Evolutionary conservation across 2,797 vertebrate species (phyloP).

Genomic region (Yasuhikotakia modesta): DNA sequence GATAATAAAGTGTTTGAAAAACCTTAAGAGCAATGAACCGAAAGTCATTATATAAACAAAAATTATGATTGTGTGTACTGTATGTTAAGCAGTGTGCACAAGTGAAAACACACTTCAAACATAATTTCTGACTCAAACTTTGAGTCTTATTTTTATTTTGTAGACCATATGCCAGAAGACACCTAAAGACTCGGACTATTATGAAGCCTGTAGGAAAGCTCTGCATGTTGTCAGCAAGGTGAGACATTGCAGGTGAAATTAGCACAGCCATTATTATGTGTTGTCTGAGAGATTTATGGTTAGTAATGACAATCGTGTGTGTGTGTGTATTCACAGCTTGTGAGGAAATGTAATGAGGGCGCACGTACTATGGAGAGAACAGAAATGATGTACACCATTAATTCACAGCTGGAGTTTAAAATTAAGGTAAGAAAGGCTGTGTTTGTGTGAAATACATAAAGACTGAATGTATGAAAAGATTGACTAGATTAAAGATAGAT

Average conservation of each 20-base stretch:
- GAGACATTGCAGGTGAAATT: constrained; percentile 25
- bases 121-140: neutral
- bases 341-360: constrained; percentile 94
- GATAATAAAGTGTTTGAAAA: constrained; percentile 13
- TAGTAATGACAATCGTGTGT: constrained; percentile 6
- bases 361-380: constrained; percentile 96
- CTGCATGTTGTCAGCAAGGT: constrained; percentile 96
- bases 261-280: neutral
- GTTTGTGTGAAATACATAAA: neutral
- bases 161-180: constrained; percentile 99
- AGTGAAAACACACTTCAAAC: constrained; percentile 11
- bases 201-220: constrained; percentile 85
- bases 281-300: neutral
- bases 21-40: constrained; percentile 24
- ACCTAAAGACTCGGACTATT: constrained; percentile 83
- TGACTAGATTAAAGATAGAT: no score
- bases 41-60: constrained; percentile 14
- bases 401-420: constrained; percentile 96
- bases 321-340: constrained; percentile 76
- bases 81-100: neutral
- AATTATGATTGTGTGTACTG: neutral
- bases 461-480: neutral
- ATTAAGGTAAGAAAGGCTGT: constrained; percentile 85
- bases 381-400: constrained; percentile 98
- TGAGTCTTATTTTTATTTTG: constrained; percentile 55